Percentiles rank a stretch among this genome's conserved stretches.
phyloP scores from a whole-genome alignment of 2,888 invertebrate genomes.

The Lycocerus yunnanus region DNA sequence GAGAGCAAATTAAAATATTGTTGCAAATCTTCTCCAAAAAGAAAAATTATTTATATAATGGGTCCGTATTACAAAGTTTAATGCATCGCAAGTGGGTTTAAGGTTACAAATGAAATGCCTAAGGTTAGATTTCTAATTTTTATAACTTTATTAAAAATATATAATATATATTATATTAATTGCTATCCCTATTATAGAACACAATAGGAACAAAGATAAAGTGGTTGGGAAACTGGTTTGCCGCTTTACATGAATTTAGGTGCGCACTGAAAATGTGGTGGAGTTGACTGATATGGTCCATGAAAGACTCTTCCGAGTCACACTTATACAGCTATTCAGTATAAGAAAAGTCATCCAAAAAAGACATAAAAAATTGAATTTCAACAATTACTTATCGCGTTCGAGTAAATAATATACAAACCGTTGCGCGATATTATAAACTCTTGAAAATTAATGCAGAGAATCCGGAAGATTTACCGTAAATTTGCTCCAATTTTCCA shows the following conservation, averaged over 20 bases:
- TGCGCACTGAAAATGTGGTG: slow-evolving; percentile 33
- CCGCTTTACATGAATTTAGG: slow-evolving; percentile 26
- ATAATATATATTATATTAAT: neutral
- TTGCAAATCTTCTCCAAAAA: neutral
- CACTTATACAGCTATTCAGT: slow-evolving; percentile 43
- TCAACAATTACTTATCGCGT: neutral
- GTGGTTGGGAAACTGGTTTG: slow-evolving; percentile 6
- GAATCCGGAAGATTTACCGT: slow-evolving; percentile 34
- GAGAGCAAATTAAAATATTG: neutral
- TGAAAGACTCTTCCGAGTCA: slow-evolving; percentile 45
- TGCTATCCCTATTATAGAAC: neutral
- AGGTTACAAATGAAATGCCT: neutral
- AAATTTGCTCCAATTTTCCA: slow-evolving; percentile 35
- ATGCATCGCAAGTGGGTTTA: neutral
- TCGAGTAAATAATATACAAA: neutral
- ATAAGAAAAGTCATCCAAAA: slow-evolving; percentile 18
- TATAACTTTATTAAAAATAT: neutral
- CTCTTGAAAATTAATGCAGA: slow-evolving; percentile 1
- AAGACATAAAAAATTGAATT: neutral
- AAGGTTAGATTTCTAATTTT: neutral
- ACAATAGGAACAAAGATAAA: neutral
- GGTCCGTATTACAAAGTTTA: no score
- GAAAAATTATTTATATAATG: no score
- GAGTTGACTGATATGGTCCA: slow-evolving; percentile 47
- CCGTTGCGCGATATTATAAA: neutral